phyloP scores from a whole-genome alignment of 2,797 vertebrate genomes.

The Artibeus lituratus region DNA sequence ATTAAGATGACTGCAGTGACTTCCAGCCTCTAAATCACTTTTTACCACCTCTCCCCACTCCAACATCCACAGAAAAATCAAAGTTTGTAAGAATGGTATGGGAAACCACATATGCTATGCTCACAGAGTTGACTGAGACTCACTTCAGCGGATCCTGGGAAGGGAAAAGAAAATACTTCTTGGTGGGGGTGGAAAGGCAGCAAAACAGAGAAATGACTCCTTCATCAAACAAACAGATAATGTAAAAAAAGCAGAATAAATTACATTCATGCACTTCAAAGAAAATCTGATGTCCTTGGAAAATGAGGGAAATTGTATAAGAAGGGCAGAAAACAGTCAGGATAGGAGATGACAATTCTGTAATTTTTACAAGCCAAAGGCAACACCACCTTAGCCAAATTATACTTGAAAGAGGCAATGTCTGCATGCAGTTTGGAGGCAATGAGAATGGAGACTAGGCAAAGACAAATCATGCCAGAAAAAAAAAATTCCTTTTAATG shows the following conservation, averaged over 20 bases:
- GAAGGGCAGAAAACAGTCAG: not conserved
- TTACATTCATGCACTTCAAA: not conserved
- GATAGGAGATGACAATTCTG: not conserved
- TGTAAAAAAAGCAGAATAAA: not conserved
- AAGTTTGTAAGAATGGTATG: not conserved
- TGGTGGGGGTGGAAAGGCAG: not conserved
- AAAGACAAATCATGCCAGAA: not conserved
- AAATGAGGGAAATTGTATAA: not conserved
- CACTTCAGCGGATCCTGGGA: not conserved
- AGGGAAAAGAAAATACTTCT: not conserved
- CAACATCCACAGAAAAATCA: not conserved
- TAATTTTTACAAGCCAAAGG: constrained; percentile 10
- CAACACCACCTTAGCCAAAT: not conserved
- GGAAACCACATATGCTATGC: not conserved
- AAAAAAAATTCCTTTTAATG: not conserved
- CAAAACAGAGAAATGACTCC: not conserved
- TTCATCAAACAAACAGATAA: constrained; percentile 16
- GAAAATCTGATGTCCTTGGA: not conserved
- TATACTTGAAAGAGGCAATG: not conserved
- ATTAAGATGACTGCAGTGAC: not conserved
- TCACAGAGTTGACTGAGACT: not conserved
- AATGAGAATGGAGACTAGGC: not conserved
- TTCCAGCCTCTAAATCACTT: not conserved
- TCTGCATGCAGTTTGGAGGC: not conserved
- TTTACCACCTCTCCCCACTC: not conserved